Conservation (phyloP, 2,113 vertebrate species). For the Progne subis region DNA sequence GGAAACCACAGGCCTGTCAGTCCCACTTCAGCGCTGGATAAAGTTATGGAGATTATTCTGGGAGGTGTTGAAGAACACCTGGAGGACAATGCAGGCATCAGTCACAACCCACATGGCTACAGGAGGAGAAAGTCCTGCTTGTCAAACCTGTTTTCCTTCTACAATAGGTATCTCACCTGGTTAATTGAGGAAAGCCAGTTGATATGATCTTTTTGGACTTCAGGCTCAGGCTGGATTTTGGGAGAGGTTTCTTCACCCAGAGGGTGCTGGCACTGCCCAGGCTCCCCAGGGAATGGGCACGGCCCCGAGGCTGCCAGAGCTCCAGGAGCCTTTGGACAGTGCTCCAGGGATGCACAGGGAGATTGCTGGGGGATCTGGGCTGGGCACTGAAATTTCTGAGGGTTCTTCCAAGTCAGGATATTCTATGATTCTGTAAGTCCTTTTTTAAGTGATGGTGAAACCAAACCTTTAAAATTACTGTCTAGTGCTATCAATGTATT, state of each 20-base stretch:
- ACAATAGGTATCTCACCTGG: background rate
- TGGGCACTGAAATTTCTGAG: background rate
- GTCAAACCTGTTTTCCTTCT: background rate
- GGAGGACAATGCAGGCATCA: background rate
- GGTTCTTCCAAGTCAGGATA: background rate
- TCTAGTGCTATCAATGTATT: background rate
- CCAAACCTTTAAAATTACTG: background rate
- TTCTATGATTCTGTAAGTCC: background rate
- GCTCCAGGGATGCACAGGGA: background rate
- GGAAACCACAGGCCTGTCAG: background rate
- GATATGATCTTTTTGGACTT: background rate
- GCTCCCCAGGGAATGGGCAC: background rate
- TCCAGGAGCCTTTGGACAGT: background rate
- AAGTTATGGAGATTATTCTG: background rate
- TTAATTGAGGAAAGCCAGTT: rapidly evolving
- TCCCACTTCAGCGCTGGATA: background rate
- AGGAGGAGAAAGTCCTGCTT: background rate
- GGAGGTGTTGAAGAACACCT: background rate
- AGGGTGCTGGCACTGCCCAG: background rate
- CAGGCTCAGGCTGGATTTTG: background rate
- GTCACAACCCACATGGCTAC: background rate
- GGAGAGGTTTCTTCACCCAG: background rate
- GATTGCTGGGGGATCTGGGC: rapidly evolving
- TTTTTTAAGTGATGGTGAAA: background rate
- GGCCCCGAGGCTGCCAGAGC: background rate